These are phyloP conservation scores for Atherinomorus stipes DNA, from an alignment of 2,113 vertebrate species.

Conservation along the genomic window DNA sequence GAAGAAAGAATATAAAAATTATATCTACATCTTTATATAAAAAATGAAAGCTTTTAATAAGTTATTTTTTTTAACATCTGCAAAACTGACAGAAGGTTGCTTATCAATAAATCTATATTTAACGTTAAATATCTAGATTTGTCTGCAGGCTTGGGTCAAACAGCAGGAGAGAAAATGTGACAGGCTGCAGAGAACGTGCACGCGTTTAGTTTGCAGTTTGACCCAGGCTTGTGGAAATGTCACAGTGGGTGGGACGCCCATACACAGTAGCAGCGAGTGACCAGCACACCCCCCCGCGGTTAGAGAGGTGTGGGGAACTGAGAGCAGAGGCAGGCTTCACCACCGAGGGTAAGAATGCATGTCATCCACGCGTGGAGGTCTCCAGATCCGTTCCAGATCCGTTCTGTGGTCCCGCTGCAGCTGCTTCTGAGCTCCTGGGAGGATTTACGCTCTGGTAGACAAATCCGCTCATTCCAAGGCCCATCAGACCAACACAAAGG, in stretches of 20 bases:
- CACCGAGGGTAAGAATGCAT: slow-evolving; percentile 30
- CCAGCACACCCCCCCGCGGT: slow-evolving; percentile 31
- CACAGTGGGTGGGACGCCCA: slow-evolving; percentile 42
- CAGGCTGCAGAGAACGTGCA: neutral
- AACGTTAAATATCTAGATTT: slow-evolving; percentile 49
- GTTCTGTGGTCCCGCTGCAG: neutral
- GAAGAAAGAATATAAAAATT: slow-evolving; percentile 50
- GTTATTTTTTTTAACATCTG: slow-evolving; percentile 63
- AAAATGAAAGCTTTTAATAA: slow-evolving; percentile 71
- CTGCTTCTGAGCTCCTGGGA: no score
- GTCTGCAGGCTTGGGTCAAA: slow-evolving; percentile 27
- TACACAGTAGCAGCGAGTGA: slow-evolving; percentile 44
- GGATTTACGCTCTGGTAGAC: no score
- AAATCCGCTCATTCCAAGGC: no score
- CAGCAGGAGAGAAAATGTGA: slow-evolving; percentile 16
- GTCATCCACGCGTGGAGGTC: slow-evolving; percentile 19
- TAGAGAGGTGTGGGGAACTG: slow-evolving; percentile 2
- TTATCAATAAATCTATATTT: slow-evolving; percentile 39
- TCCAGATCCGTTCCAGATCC: slow-evolving; percentile 8
- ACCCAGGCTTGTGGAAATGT: slow-evolving; percentile 25
- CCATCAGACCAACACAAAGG: slow-evolving; percentile 15
- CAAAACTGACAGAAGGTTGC: slow-evolving; percentile 62
- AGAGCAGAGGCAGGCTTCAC: slow-evolving; percentile 36
- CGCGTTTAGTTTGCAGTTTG: slow-evolving; percentile 17
- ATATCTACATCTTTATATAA: slow-evolving; percentile 76